phyloP scores from a whole-genome alignment of 2,113 vertebrate genomes.

The Falco punctatus region DNA sequence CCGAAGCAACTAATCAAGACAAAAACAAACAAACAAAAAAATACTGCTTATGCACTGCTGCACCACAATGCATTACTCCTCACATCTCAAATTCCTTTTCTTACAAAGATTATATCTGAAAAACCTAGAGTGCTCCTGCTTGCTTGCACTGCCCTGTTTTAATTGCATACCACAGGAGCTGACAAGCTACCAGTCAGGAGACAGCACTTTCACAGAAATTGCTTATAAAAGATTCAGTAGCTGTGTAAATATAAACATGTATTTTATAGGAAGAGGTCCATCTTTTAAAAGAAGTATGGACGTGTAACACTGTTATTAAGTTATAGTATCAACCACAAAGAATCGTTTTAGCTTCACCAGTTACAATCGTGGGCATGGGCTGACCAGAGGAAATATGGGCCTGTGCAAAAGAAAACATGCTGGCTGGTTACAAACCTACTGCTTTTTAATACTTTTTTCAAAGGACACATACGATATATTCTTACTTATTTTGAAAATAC shows the following conservation, averaged over 20 bases:
- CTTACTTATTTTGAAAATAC: background rate
- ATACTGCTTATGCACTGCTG: background rate
- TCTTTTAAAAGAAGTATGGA: background rate
- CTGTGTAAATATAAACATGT: background rate
- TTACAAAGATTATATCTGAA: background rate
- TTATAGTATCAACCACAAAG: background rate
- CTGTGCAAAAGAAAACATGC: background rate
- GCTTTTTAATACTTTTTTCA: background rate
- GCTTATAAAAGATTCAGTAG: constrained; percentile 23
- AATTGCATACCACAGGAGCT: background rate
- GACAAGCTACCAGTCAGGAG: background rate
- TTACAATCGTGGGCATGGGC: background rate
- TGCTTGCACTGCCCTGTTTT: constrained; percentile 24
- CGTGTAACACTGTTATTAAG: background rate
- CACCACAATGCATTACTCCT: background rate
- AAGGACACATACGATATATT: background rate
- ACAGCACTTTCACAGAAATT: background rate
- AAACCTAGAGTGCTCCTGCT: background rate
- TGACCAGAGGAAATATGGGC: background rate
- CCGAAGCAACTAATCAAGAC: constrained; percentile 30
- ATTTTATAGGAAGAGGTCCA: background rate
- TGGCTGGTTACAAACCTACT: background rate
- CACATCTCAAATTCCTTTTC: background rate
- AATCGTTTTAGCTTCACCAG: background rate
- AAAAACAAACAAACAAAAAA: background rate